phyloP scores from a whole-genome alignment of 2,113 vertebrate genomes.

The Entelurus aequoreus region DNA sequence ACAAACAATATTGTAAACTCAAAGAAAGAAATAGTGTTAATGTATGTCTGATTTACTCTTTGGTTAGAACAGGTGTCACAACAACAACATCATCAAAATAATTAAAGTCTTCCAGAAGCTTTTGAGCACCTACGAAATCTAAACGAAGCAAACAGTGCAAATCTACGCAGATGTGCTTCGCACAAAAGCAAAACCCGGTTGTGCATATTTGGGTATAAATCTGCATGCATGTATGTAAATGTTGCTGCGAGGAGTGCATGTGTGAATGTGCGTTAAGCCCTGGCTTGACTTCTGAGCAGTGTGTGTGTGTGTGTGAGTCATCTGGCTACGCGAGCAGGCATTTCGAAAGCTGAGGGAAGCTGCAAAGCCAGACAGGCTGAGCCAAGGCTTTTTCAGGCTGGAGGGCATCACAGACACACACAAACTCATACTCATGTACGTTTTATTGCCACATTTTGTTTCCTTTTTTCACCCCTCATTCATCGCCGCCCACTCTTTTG shows the following conservation, averaged over 20 bases:
- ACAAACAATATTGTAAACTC: no score
- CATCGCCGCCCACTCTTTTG: slow-evolving; percentile 1
- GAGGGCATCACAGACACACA: slow-evolving; percentile 29
- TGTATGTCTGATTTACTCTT: no score
- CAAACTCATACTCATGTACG: slow-evolving; percentile 6
- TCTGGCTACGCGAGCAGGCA: slow-evolving; percentile 43
- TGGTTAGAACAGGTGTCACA: no score
- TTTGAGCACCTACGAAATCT: no score
- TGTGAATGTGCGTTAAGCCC: slow-evolving; percentile 34
- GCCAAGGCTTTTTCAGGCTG: slow-evolving; percentile 55
- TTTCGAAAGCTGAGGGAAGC: slow-evolving; percentile 48
- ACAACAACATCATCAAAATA: no score
- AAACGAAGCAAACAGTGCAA: no score
- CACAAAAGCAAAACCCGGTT: background rate
- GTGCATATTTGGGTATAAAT: slow-evolving; percentile 15
- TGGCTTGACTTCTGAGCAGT: slow-evolving; percentile 45
- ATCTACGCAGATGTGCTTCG: no score
- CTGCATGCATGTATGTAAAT: slow-evolving; percentile 9
- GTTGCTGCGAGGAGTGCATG: slow-evolving; percentile 16
- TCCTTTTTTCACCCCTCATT: background rate
- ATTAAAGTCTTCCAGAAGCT: no score
- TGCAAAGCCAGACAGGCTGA: slow-evolving; percentile 50
- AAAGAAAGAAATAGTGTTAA: no score
- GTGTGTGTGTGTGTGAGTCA: slow-evolving; percentile 60
- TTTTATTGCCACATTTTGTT: slow-evolving; percentile 27